Percentiles rank a stretch among this genome's conserved stretches.
phyloP scores from a whole-genome alignment of 2,113 vertebrate genomes.

The Carollia perspicillata region DNA sequence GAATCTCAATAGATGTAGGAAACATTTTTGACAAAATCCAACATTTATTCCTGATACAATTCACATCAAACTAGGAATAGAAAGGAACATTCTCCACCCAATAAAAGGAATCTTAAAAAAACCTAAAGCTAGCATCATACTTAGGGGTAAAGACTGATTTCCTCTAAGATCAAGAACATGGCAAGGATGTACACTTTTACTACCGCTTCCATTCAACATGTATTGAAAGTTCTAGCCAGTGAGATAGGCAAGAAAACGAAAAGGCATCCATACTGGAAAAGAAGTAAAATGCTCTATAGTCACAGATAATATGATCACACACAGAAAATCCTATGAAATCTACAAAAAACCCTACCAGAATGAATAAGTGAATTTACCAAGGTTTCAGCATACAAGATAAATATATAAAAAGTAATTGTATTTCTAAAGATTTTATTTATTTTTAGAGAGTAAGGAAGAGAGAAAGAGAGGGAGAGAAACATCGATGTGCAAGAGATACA shows the following conservation, averaged over 20 bases:
- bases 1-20: not conserved
- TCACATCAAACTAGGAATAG: no score
- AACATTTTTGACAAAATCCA: not conserved
- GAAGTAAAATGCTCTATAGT: not conserved
- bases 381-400: not conserved
- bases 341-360: not conserved
- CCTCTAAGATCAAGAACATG: not conserved
- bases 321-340: not conserved
- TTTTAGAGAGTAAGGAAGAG: no score
- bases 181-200: not conserved
- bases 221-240: no score
- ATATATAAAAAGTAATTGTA: not conserved
- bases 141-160: not conserved
- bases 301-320: not conserved
- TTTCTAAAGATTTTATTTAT: no score
- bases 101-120: not conserved
- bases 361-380: not conserved
- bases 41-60: not conserved
- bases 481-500: no score
- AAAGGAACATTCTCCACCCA: not conserved
- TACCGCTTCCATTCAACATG: not conserved
- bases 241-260: not conserved
- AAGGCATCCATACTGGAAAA: not conserved
- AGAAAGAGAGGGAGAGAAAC: no score
- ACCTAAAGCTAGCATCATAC: no score